Conservation (phyloP, 2,888 invertebrate genomes). For the Platycheirus albimanus region DNA sequence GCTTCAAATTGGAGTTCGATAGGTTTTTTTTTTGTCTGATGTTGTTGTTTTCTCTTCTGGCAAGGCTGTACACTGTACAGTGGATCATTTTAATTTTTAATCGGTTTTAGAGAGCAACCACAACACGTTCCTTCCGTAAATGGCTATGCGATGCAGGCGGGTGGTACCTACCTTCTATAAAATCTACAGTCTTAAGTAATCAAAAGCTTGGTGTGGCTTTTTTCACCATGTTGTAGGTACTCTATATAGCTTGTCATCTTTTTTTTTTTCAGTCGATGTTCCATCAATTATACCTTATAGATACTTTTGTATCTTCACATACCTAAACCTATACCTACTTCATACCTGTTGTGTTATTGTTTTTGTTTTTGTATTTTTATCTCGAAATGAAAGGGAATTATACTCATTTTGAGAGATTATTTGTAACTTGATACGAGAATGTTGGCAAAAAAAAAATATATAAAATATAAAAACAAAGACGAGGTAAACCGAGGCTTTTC, state of each 20-base stretch:
- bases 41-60: not conserved
- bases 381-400: constrained; percentile 64
- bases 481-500: constrained; percentile 45
- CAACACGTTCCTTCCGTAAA: constrained; percentile 57
- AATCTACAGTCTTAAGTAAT: constrained; percentile 32
- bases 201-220: constrained; percentile 53
- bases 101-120: constrained; percentile 56
- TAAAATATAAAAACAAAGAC: not conserved
- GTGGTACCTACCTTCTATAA: too few relatives aligned
- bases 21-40: constrained; percentile 10
- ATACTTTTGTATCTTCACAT: constrained; percentile 41
- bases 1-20: constrained; percentile 59
- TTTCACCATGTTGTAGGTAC: constrained; percentile 13
- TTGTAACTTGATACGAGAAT: constrained; percentile 64
- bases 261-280: constrained; percentile 36
- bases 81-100: constrained; percentile 70
- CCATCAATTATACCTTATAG: constrained; percentile 44
- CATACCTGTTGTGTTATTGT: constrained; percentile 38
- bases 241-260: constrained; percentile 56
- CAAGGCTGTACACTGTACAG: constrained; percentile 15
- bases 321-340: constrained; percentile 36
- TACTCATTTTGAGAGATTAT: constrained; percentile 71
- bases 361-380: constrained; percentile 1
- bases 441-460: constrained; percentile 21
- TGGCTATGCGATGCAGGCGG: constrained; percentile 51